Base-by-base conservation (phyloP, 64 coral and sea anemone species). In the Montipora cactus region DNA sequence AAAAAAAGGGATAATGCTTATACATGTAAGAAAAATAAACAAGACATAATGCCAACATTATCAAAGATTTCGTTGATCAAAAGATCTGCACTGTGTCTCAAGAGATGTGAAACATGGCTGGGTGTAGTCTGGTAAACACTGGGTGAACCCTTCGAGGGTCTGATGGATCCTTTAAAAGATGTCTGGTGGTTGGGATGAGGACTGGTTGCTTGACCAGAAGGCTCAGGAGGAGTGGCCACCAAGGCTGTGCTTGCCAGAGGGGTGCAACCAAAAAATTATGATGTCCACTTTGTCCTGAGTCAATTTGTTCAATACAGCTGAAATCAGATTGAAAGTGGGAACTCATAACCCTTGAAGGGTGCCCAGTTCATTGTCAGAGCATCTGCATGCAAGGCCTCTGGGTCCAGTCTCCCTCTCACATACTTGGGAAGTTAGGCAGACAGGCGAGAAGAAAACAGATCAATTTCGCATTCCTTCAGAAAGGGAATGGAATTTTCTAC, bases 401-500 rank as follows among this genome's bases (percentile, higher is more conserved):
- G 7, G 25, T 77, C 15, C n/a, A 8, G 47, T 12, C 47, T 12
- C 45, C 44, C 20, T 19, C 69, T 72, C 19, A 72, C 69, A 20
- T 72, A 72, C 69, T 21, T 72, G 18, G 44, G 88, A 89, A 10
- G 88, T 79, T 3, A 90, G 75, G 55, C 37, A 78, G 2, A 90
- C 13, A 72, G 68, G 20, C 19, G n/a, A 72, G 68, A 72, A 21
- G 68, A 0, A 64, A 64, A 12, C 59, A 11, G 59, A 64, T 11
- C 25, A 28, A 28, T 28, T 28, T 28, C 28, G 28, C 28, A 28
- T 28, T 28, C 28, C 28, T 28, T 28, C 28, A 28, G 28, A 28
- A 28, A 28, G 28, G 28, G 28, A 28, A 67, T 90, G 89, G 48
- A 90, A 81, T 28, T 67, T 90, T 80, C 61, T 90, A 13, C 89